These are phyloP conservation scores for human (Homo sapiens) DNA, from an alignment of 2,113 vertebrate species.

Conservation along the genomic window DNA sequence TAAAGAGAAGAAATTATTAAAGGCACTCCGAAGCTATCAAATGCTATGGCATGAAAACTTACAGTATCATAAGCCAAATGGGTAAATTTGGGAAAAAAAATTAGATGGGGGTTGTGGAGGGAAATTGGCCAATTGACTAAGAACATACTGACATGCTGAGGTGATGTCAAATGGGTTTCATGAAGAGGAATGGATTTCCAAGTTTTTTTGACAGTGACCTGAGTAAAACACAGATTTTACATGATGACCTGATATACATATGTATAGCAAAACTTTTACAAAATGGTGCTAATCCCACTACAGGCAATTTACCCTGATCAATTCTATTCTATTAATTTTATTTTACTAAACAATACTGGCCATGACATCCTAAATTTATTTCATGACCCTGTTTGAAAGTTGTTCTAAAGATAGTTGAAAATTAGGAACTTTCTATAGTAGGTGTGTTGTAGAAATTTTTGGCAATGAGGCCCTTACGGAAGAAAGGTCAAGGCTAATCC, in stretches of 20 bases:
- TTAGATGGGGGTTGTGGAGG: background rate
- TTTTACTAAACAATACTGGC: background rate
- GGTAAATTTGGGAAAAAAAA: background rate
- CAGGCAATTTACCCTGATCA: background rate
- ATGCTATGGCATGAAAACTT: background rate
- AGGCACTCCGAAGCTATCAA: background rate
- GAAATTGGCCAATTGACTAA: background rate
- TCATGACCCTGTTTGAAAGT: background rate
- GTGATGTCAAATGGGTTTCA: background rate
- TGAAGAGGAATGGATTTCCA: background rate
- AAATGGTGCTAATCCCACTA: background rate
- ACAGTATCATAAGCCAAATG: background rate
- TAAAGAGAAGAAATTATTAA: background rate
- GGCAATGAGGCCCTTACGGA: background rate
- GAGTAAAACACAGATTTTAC: background rate
- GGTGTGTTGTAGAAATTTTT: background rate
- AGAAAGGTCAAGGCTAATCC: background rate
- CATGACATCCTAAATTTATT: background rate
- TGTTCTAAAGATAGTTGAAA: background rate
- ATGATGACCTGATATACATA: background rate
- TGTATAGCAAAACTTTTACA: background rate
- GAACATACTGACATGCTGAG: background rate
- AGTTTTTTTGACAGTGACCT: background rate
- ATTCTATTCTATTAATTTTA: background rate
- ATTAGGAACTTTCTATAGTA: background rate